phyloP scores from a whole-genome alignment of 2,113 vertebrate genomes.

The Eulemur macaco region DNA sequence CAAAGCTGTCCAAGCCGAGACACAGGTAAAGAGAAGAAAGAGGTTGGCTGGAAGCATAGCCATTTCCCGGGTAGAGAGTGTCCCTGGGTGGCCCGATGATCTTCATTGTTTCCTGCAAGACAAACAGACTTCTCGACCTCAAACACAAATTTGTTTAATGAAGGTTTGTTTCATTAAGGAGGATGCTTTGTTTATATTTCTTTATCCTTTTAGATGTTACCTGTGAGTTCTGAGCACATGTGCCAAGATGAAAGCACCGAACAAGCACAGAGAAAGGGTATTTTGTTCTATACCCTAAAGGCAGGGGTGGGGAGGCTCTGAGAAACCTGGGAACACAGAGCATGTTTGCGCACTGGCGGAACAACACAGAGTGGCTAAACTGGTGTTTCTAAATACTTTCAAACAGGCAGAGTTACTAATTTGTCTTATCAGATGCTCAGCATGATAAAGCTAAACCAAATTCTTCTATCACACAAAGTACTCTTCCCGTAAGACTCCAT shows the following conservation, averaged over 20 bases:
- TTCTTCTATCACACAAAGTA: neutral
- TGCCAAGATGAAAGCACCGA: constrained; percentile 28
- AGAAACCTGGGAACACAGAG: neutral
- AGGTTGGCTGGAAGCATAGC: neutral
- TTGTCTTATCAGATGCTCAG: constrained; percentile 13
- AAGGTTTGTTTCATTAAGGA: neutral
- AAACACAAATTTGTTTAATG: neutral
- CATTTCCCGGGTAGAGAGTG: neutral
- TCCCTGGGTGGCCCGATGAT: neutral
- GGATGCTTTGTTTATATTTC: neutral
- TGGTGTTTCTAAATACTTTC: constrained; percentile 25
- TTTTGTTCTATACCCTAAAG: neutral
- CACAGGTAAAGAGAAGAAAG: neutral
- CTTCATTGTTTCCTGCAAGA: neutral
- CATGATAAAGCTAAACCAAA: neutral
- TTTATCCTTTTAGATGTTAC: neutral
- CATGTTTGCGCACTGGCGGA: neutral
- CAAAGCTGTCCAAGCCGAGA: neutral
- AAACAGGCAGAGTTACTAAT: neutral
- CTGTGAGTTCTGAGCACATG: neutral
- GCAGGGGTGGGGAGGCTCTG: neutral
- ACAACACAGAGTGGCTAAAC: neutral
- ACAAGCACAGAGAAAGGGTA: neutral
- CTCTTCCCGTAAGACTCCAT: neutral
- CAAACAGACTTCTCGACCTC: neutral